Base-by-base conservation (phyloP, 1,140 invertebrate species). In the Cataglyphis hispanica region DNA sequence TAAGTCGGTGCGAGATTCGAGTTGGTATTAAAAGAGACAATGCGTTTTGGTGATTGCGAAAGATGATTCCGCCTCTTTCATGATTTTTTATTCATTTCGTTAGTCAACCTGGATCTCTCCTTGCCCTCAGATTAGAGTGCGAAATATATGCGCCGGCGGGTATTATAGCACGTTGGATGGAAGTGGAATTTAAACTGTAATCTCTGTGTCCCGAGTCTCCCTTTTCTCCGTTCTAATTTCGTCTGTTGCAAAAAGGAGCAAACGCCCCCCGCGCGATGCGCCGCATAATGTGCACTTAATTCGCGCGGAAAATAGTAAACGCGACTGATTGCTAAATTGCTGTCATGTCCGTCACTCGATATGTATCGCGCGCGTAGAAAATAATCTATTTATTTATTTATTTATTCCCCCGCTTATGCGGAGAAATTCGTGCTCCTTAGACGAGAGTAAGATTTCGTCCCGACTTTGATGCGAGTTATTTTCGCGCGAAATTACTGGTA, bases 191-290 rank as follows among this genome's bases (percentile, higher is more conserved):
- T 53, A 37, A 67, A 80, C 61, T 50, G 31, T 67, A 56, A 80
- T 69, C 69, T 69, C 64, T 37, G 25, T 37, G 25, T 19, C 19
- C 46, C 40, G 58, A 3, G 34, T 75, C 72, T 60, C n/a, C 34
- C 75, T 64, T 63, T 63, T 37, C 60, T 78, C 8, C 76, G 43
- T 67, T 67, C 76, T 80, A 80, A 80, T 69, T 80, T 69, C 11
- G 77, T 80, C 25, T 19, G 22, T 25, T 40, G 22, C 63, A 58
- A 80, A 50, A 80, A 80, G 63, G 31, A 80, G 63, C 63, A 78
- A 53, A 31, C 75, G 25, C 31, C 2, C 31, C 2, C 31, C 31
- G 31, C 7, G 60, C 40, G 75, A 77, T 50, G 75, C 40, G n/a
- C 27, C 43, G 60, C 46, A 61, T 66, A 66, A 66, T 31, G 31